Percentiles rank a stretch among this genome's conserved stretches.
These are phyloP conservation scores for Ptychadena robeensis DNA, from an alignment of 2,797 vertebrate genomes.

Conservation along the genomic window DNA sequence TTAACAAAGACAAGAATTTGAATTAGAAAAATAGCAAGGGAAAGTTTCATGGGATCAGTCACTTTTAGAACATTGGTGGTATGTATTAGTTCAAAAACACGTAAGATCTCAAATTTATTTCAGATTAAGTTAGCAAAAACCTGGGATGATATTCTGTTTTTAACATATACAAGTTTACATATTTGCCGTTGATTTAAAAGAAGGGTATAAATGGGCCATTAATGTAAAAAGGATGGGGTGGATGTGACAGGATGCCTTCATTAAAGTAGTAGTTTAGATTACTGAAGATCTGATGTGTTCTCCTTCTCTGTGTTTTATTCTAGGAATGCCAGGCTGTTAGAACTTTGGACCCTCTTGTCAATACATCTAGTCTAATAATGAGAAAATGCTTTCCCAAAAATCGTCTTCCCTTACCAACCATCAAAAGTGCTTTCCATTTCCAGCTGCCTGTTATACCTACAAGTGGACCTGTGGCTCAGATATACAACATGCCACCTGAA, in stretches of 20 bases:
- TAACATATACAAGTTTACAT: too few species aligned
- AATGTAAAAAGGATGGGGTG: background rate
- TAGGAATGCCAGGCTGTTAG: slow-evolving; percentile 95
- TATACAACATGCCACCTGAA: slow-evolving; percentile 88
- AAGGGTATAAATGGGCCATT: background rate
- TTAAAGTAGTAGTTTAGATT: background rate
- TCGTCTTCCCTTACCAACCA: slow-evolving; percentile 92
- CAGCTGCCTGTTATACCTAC: slow-evolving; percentile 85
- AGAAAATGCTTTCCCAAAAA: slow-evolving; percentile 99
- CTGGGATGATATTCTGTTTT: too few species aligned
- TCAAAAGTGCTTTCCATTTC: slow-evolving; percentile 90
- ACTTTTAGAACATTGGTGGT: too few species aligned
- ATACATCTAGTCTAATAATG: slow-evolving; percentile 96
- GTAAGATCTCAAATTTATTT: too few species aligned
- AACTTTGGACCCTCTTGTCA: slow-evolving; percentile 93
- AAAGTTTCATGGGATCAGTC: too few species aligned
- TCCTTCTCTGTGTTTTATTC: slow-evolving; percentile 55
- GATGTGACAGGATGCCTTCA: background rate
- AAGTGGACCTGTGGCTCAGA: slow-evolving; percentile 88
- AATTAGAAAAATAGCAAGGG: too few species aligned
- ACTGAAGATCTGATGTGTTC: background rate
- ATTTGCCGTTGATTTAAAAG: too few species aligned
- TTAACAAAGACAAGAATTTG: too few species aligned
- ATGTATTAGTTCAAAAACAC: too few species aligned
- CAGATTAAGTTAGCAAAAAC: background rate